Conservation (phyloP, 2,888 invertebrate species). For the Selenia dentaria region DNA sequence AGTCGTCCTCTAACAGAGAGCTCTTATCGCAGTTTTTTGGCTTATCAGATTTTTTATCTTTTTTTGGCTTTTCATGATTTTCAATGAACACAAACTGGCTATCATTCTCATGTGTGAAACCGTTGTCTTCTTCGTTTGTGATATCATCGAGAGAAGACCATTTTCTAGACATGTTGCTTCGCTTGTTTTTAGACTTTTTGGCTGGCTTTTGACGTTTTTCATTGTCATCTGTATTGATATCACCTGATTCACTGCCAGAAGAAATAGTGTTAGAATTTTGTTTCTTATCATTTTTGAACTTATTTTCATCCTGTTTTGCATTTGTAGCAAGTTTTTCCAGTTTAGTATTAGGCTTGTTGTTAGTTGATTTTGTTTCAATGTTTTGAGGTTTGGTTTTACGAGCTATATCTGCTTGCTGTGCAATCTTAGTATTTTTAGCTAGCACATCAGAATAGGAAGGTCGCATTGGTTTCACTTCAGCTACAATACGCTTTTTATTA, state of each 20-base stretch:
- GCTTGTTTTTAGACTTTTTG: slow-evolving; percentile 74
- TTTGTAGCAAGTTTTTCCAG: slow-evolving; percentile 60
- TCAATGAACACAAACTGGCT: slow-evolving; percentile 79
- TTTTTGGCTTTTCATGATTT: slow-evolving; percentile 72
- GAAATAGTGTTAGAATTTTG: slow-evolving; percentile 60
- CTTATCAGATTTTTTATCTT: slow-evolving; percentile 65
- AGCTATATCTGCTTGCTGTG: slow-evolving; percentile 68
- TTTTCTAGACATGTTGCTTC: slow-evolving; percentile 75
- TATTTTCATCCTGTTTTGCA: slow-evolving; percentile 62
- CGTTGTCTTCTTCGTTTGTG: slow-evolving; percentile 68
- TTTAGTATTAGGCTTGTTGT: slow-evolving; percentile 68
- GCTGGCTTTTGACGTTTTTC: slow-evolving; percentile 68
- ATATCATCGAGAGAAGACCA: slow-evolving; percentile 86
- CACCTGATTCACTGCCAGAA: slow-evolving; percentile 80
- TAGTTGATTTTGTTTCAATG: slow-evolving; percentile 63
- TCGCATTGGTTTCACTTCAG: slow-evolving; percentile 94
- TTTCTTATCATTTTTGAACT: slow-evolving; percentile 69
- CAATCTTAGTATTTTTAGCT: slow-evolving; percentile 87
- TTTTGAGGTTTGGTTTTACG: slow-evolving; percentile 75
- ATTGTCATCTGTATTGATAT: slow-evolving; percentile 69
- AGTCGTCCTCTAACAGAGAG: slow-evolving; percentile 54
- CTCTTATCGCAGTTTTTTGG: slow-evolving; percentile 55
- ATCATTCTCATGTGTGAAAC: slow-evolving; percentile 57
- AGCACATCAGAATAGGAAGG: slow-evolving; percentile 94
- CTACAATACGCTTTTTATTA: slow-evolving; percentile 89